Base-by-base conservation (phyloP, 2,113 vertebrate genomes). In the Apodemus sylvaticus region DNA sequence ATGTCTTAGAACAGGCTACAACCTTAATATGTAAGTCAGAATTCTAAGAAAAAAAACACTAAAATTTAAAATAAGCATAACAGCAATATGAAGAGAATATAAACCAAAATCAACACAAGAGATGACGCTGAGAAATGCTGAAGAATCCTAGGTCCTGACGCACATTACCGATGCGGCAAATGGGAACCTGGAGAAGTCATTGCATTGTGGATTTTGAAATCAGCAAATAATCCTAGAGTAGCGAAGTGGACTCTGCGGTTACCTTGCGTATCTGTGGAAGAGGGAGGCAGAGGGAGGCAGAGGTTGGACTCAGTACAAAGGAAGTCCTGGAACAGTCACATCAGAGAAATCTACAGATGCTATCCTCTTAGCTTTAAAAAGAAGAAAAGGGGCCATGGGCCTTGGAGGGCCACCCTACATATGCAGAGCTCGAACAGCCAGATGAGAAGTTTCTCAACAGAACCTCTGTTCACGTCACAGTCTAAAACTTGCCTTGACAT, bases 41-140 rank as follows among this genome's bases (percentile, higher is more conserved):
- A 73, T 58, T 73, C 60, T 89, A 31, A 85, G 7, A 70, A 93
- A 92, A 82, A 89, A 91, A 66, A 78, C n/a, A 13, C 29, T 78
- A 78, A 77, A 91, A 94, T 68, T 70, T 92, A 79, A 95, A 92
- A 58, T 42, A 87, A 92, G 70, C 89, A 26, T 55, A 92, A 78
- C 29, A 89, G 42, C 55, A 95, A 60, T 42, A 53, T 9, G 66
- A 68, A 82, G 60, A 60, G 2, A 83, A 86, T 39, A 62, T 73
- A 87, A 92, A 66, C 3, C 39, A 94, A 96, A 55, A 62, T 71
- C 8, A 2, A 24, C 71, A 60, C 34, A 86, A 55, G 16, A 45
- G 76, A 16, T 24, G 81, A 29, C 16, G 13, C 76, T 95, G 48
- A 90, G 81, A 71, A 87, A 93, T 60, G 53, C 45, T 39, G 87